A percentile compares a stretch with the other conserved stretches of the same genome.
Conservation (phyloP, 2,888 invertebrate species). For the Drosophila paracracens region DNA sequence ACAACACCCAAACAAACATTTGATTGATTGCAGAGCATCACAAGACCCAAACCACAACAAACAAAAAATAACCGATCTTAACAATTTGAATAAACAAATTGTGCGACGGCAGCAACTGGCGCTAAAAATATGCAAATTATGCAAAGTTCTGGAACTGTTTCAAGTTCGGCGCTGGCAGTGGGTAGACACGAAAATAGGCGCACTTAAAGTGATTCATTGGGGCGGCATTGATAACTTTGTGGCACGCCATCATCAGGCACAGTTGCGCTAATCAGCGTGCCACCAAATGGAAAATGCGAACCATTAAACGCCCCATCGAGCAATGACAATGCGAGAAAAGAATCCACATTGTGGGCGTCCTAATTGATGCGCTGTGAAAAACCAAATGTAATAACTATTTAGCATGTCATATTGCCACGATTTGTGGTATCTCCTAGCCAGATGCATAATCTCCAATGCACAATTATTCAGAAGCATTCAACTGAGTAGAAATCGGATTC, state of each 20-base stretch:
- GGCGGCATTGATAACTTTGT: constrained; percentile 68
- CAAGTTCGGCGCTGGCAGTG: constrained; percentile 24
- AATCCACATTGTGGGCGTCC: constrained; percentile 10
- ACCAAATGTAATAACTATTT: constrained; percentile 8
- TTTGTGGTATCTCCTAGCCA: not conserved
- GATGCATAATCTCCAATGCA: constrained; percentile 3
- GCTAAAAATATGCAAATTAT: constrained; percentile 50
- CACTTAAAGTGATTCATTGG: constrained; percentile 71
- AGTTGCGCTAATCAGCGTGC: constrained; percentile 41
- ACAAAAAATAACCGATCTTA: constrained; percentile 39
- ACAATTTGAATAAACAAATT: constrained; percentile 72
- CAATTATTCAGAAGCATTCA: not conserved
- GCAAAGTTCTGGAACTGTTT: constrained; percentile 26
- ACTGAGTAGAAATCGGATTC: not conserved
- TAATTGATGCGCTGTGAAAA: constrained; percentile 21
- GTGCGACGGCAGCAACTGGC: constrained; percentile 23
- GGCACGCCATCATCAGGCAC: constrained; percentile 58
- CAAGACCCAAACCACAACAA: constrained; percentile 22
- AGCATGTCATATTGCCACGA: not conserved
- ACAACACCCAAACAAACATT: constrained; percentile 56
- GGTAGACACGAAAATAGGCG: constrained; percentile 53
- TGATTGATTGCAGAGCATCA: constrained; percentile 72
- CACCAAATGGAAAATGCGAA: constrained; percentile 43
- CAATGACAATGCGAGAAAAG: constrained; percentile 37
- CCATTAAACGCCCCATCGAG: constrained; percentile 43